Base-by-base conservation (phyloP, 2,888 invertebrate species). In the Pristionchus fissidentatus region DNA sequence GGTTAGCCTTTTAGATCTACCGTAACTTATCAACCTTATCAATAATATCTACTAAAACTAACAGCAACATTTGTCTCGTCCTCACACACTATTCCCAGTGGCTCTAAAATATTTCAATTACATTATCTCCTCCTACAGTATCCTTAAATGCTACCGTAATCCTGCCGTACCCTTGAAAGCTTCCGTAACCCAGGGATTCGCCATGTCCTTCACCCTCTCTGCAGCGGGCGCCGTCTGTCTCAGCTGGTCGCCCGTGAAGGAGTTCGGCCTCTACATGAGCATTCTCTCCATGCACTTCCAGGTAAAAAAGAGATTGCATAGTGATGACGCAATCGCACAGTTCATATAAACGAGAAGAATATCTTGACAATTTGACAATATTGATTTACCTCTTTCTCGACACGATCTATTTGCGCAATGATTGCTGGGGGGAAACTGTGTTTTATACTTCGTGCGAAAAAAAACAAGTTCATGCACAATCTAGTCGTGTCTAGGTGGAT, bases 201-300 rank as follows among this genome's bases (percentile, higher is more conserved):
- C 83, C 38, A 73, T 83, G 70, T 32, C 83, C 4, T 83, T 83
- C 83, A 83, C 83, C 19, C 49, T 83, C 52, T 55, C 83, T 0
- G 83, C 83, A 29, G 57, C 52, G 15, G 83, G 83, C 1, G 49
- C 83, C 4, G 83, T 83, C 15, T 83, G 83, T 26, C 0, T 41
- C 19, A 29, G 70, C 22, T 83, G 83, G 83, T 35, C 83, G 15
- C 73, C 83, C 0, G 32, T 83, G 19, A 73, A 83, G 55, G 83
- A 83, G 46, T 55, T 52, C 70, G 83, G 83, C 35, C 35, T 73
- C 29, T 83, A 83, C 52, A 70, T 83, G 83, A 41, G 41, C 52
- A 43, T 83, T 29, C 83, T 83, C 15, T 35, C 38, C 83, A 83
- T 83, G 83, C 83, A 83, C 73, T 55, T 83, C 35, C 83, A 83